Conservation (phyloP, 2,888 invertebrate species). For the Cylindroiulus punctatus region DNA sequence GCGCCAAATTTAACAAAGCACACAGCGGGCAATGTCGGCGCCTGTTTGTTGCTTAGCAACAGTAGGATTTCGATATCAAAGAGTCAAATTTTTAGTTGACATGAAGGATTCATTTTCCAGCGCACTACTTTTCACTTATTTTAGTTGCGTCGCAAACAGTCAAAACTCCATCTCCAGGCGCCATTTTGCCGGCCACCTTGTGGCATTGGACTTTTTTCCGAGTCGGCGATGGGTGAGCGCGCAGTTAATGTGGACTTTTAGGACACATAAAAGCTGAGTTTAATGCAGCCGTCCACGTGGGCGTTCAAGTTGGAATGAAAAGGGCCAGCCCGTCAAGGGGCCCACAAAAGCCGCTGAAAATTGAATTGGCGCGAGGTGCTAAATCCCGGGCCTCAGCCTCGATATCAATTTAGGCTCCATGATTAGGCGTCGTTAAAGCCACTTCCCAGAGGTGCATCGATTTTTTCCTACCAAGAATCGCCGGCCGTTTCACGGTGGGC, state of each 20-base stretch:
- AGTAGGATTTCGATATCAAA: too few species aligned
- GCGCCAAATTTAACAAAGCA: too few species aligned
- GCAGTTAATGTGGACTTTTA: background rate
- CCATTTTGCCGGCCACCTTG: too few species aligned
- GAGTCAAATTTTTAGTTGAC: too few species aligned
- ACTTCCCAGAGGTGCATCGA: constrained; percentile 18
- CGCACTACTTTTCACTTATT: too few species aligned
- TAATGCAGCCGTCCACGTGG: background rate
- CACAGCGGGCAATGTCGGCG: too few species aligned
- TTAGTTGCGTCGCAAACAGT: too few species aligned
- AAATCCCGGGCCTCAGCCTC: background rate
- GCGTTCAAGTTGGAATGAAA: background rate
- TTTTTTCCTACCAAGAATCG: background rate
- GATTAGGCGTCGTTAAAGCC: background rate
- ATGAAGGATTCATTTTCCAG: too few species aligned
- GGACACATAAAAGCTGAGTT: background rate
- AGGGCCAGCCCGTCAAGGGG: background rate
- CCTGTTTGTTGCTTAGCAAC: too few species aligned
- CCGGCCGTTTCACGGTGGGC: background rate
- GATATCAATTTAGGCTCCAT: background rate
- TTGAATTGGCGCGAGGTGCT: background rate
- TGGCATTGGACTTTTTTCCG: too few species aligned
- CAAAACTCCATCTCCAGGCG: too few species aligned
- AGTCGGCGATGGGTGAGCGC: background rate
- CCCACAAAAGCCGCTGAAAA: background rate